A percentile compares a stretch with the other conserved stretches of the same genome.
Conservation (phyloP, 2,888 invertebrate genomes). For the Meteorus colon region DNA sequence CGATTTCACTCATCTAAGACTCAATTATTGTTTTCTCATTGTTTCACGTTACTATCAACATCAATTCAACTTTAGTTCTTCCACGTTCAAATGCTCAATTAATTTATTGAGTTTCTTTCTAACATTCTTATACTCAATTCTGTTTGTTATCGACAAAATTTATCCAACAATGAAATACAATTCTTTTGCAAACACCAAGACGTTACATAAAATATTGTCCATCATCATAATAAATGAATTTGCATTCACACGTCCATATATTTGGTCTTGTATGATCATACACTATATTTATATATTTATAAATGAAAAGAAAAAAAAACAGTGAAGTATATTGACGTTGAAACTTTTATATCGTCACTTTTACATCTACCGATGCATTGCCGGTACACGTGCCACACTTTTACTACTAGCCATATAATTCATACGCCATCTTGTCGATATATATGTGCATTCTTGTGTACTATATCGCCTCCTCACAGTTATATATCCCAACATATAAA, state of each 20-base stretch:
- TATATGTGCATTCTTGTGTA: not conserved
- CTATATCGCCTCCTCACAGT: not conserved
- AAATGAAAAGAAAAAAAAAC: not conserved
- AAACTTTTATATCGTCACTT: slow-evolving; percentile 21
- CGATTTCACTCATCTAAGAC: no score
- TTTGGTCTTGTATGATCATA: not conserved
- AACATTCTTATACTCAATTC: not conserved
- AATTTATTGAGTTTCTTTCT: not conserved
- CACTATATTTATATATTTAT: not conserved
- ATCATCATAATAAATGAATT: not conserved
- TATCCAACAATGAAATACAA: not conserved
- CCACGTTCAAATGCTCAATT: not conserved
- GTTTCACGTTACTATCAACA: not conserved
- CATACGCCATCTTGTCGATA: not conserved
- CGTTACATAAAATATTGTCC: not conserved
- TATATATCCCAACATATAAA: not conserved
- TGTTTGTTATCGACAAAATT: not conserved
- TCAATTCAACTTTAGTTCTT: not conserved
- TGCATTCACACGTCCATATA: not conserved
- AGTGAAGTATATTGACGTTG: slow-evolving; percentile 10
- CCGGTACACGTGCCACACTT: slow-evolving; percentile 12
- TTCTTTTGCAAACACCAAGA: not conserved
- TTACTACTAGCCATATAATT: slow-evolving; percentile 23
- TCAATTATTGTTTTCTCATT: no score
- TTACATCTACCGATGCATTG: slow-evolving; percentile 12